A percentile compares a stretch with the other conserved stretches of the same genome.
These are phyloP conservation scores for Trematomus bernacchii DNA, from an alignment of 2,797 vertebrate species.

Conservation along the genomic window DNA sequence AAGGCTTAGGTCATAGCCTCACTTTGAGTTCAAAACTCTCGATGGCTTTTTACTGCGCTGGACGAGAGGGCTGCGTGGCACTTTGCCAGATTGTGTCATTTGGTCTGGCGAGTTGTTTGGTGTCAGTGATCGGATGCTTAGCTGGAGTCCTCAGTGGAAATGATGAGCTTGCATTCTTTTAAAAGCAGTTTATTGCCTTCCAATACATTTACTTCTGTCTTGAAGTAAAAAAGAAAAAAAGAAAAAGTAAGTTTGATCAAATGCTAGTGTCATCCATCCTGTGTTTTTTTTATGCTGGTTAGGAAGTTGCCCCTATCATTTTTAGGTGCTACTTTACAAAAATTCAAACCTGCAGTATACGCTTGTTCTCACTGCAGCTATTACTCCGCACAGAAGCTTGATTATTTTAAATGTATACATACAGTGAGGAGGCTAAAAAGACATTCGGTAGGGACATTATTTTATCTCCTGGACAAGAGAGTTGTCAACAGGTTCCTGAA, in stretches of 20 bases:
- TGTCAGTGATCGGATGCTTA: constrained; percentile 48
- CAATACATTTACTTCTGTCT: constrained; percentile 1
- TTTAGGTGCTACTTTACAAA: not conserved
- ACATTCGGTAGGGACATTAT: constrained; percentile 58
- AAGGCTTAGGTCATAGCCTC: constrained; percentile 73
- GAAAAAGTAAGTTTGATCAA: not conserved
- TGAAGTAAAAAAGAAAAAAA: not conserved
- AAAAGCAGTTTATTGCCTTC: constrained; percentile 7
- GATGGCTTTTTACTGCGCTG: constrained; percentile 43
- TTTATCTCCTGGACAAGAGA: constrained; percentile 59
- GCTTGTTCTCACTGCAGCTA: constrained; percentile 31
- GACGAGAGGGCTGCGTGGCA: constrained; percentile 28
- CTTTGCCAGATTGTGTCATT: constrained; percentile 64
- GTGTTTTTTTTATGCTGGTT: not conserved
- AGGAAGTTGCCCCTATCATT: not conserved
- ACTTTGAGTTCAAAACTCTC: constrained; percentile 53
- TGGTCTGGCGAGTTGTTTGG: constrained; percentile 48
- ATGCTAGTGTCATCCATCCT: not conserved
- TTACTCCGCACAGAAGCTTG: constrained; percentile 28
- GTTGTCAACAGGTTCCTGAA: constrained; percentile 44
- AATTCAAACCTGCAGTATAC: not conserved
- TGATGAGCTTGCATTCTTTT: constrained; percentile 44
- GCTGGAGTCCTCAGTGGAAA: constrained; percentile 52
- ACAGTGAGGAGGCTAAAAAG: constrained; percentile 52
- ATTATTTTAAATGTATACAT: constrained; percentile 49